Base-by-base conservation (phyloP, 2,113 vertebrate genomes). In the Aplodontia rufa region DNA sequence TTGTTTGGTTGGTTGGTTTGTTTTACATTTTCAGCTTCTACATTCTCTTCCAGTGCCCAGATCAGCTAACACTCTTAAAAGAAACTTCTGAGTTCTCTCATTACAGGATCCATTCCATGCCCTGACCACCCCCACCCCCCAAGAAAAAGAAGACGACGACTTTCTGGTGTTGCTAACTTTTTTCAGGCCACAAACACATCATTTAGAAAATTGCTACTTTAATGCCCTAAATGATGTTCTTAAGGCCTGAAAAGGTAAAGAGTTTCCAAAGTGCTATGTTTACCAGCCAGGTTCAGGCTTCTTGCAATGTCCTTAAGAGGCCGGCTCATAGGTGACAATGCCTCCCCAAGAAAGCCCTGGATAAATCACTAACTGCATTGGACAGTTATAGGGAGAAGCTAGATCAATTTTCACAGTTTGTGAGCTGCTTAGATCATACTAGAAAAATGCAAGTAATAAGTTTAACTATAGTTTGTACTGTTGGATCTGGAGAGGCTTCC, bases 151-250 rank as follows among this genome's bases (percentile, higher is more conserved):
- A 40, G 53, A 80, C 5, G 22, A 82, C 32, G 49, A 55, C 32
- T 35, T 94, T 92, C 64, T 51, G 35, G 79, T 71, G n/a, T 89
- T 45, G 17, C 45, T 86, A 83, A 51, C 19, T 51, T 93, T 69
- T 75, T 89, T 91, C 42, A 91, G n/a, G 32, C 37, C 51, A 82
- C n/a, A 60, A 80, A 19, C 24, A 49, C 68, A 35, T 51, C 12
- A 47, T 91, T 95, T 95, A 94, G 19, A 79, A 97, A 96, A 93
- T 55, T 64, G 35, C 13, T 94, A 79, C 35, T 88, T 88, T 75
- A 69, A 86, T 91, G 49, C 20, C 40, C 19, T 96, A 66, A 91
- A 32, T 93, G n/a, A 89, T 95, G 64, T 76, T 89, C 26, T 55
- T 71, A 64, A 60, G 60, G 35, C 69, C 78, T 16, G 16, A 79